Conservation (phyloP, 53 echinoderm and acorn worm genomes). For the Stichopus horrens region DNA sequence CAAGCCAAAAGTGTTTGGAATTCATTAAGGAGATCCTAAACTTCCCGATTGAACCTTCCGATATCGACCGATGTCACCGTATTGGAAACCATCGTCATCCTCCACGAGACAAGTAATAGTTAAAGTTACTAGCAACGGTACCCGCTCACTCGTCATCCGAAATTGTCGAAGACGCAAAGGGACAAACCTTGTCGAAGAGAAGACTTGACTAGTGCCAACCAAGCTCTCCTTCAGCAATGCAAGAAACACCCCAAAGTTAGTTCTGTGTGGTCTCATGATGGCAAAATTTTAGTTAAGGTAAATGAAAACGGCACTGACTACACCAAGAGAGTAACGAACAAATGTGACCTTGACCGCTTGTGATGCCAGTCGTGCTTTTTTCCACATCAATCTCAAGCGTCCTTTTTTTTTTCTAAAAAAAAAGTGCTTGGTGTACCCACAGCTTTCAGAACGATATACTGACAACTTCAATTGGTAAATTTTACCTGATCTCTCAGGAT, state of each 20-base stretch:
- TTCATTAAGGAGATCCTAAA: not conserved
- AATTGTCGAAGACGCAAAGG: not conserved
- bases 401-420: not conserved
- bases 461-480: too few species aligned
- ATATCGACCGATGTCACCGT: not conserved
- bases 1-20: conserved; percentile 5
- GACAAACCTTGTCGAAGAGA: conserved; percentile 8
- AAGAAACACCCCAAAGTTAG: conserved; percentile 10
- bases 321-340: not conserved
- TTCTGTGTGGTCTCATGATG: conserved; percentile 7
- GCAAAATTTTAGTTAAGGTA: not conserved
- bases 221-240: not conserved
- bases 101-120: conserved; percentile 8
- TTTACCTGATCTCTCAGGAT: too few species aligned
- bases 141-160: not conserved
- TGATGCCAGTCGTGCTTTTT: not conserved
- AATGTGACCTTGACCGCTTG: not conserved
- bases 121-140: not conserved
- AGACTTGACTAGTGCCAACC: not conserved
- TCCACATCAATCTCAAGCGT: not conserved
- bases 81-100: not conserved
- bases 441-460: too few species aligned
- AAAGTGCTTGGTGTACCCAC: too few species aligned
- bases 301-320: conserved; percentile 2
- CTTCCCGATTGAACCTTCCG: not conserved